Evolutionary conservation across 2,797 vertebrate genomes (phyloP), one percentile per base, ranked within the genome.

Genomic region (Pitangus sulphuratus): DNA sequence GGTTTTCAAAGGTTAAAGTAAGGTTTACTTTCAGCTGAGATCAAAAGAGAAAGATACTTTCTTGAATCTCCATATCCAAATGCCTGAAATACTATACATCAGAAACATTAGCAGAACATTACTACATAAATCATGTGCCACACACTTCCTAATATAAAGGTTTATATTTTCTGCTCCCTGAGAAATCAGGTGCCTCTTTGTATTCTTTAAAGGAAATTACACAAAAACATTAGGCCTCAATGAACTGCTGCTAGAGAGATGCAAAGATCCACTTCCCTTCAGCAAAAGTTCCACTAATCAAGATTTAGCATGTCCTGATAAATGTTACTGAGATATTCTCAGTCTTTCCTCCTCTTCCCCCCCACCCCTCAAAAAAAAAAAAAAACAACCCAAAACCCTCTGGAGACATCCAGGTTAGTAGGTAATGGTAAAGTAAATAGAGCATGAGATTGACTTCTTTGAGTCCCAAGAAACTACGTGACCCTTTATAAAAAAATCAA

Each of bases 381-480:
- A 7, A 1, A 0, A 3, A 16, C 21, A 69, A 8, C 2, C 13
- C 22, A 28, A 83, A 76, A 2, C 11, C 8, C 11, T 69, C 75
- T 83, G 53, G 62, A 81, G 57, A 71, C 20, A 66, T 40, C 9
- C 39, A 66, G 5, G 24, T 8, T 65, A 87, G 21, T 12, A 33
- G 30, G 26, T 44, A 31, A 66, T 9, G 37, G 18, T 5, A 31
- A 87, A 74, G 11, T 6, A 47, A 51, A 54, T 7, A 53, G 65
- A 76, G 31, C 26, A 51, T 11, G 45, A 64, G 21, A 45, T 5
- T 65, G 11, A 14, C 9, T 69, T 81, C 28, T 81, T 61, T 66
- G 74, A 60, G 13, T 10, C 28, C 8, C 21, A 76, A 77, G 45
- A 77, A 89, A 87, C 12, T 16, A 26, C 8, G 37, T 20, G 12